These are phyloP conservation scores for Epirrita christyi DNA, from an alignment of 2,888 invertebrate species.

Conservation along the genomic window DNA sequence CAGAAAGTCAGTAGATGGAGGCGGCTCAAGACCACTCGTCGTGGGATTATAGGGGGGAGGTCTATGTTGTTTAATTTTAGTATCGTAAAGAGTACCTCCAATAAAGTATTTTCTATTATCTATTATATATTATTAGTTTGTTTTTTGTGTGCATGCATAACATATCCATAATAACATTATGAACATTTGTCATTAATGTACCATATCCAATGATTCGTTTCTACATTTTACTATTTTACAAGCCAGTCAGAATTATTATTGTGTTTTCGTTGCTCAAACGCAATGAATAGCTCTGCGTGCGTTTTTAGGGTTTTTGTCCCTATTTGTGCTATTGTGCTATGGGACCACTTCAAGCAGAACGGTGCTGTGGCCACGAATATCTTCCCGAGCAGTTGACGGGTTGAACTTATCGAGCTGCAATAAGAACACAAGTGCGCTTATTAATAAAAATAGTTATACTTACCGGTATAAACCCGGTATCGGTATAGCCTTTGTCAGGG, in stretches of 20 bases:
- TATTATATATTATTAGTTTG: too few species aligned
- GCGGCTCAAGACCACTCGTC: too few species aligned
- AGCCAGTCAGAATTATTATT: slow-evolving; percentile 65
- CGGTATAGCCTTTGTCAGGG: too few species aligned
- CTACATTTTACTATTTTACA: slow-evolving; percentile 14
- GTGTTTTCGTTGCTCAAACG: slow-evolving; percentile 77
- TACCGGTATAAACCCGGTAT: too few species aligned
- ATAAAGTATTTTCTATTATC: too few species aligned
- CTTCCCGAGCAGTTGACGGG: slow-evolving; percentile 58
- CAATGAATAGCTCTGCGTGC: slow-evolving; percentile 78
- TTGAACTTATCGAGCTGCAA: slow-evolving; percentile 43
- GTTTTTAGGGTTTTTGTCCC: slow-evolving; percentile 61
- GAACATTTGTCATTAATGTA: slow-evolving; percentile 14
- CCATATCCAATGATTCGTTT: slow-evolving; percentile 48
- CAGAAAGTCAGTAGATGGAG: too few species aligned
- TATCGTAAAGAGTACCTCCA: too few species aligned
- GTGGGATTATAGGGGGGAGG: too few species aligned
- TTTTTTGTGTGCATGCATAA: too few species aligned
- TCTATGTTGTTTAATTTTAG: too few species aligned
- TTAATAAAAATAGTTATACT: too few species aligned
- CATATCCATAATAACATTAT: too few species aligned
- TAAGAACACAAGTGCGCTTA: slow-evolving; percentile 33
- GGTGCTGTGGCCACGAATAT: slow-evolving; percentile 72
- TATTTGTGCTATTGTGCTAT: slow-evolving; percentile 54
- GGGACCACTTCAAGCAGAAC: slow-evolving; percentile 71